phyloP scores from a whole-genome alignment of 2,113 vertebrate genomes.

The Tachycineta bicolor region DNA sequence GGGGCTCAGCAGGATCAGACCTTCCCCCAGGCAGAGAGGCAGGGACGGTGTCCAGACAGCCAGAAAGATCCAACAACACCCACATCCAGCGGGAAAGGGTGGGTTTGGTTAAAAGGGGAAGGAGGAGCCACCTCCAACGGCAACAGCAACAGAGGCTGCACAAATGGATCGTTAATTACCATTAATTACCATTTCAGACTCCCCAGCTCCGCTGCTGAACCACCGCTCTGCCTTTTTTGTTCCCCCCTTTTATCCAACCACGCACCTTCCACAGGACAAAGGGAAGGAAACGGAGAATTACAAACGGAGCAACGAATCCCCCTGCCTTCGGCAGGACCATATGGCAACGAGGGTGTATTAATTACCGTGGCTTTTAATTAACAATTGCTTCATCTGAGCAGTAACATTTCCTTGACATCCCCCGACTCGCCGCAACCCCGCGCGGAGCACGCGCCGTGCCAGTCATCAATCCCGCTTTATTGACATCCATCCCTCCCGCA shows the following conservation, averaged over 20 bases:
- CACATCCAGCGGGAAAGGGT: background rate
- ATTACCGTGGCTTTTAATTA: slow-evolving; percentile 81
- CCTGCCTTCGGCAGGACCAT: slow-evolving; percentile 68
- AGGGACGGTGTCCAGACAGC: background rate
- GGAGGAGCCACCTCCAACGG: slow-evolving; percentile 7
- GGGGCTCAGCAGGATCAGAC: background rate
- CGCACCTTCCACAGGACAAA: slow-evolving; percentile 30
- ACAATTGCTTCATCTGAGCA: slow-evolving; percentile 74
- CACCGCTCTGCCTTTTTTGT: background rate
- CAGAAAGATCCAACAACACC: background rate
- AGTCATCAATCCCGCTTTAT: slow-evolving; percentile 79
- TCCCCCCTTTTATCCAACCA: background rate
- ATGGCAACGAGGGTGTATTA: slow-evolving; percentile 72
- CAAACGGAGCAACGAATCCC: slow-evolving; percentile 33
- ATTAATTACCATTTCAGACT: slow-evolving; percentile 12
- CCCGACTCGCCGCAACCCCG: slow-evolving; percentile 59
- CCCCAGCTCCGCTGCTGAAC: background rate
- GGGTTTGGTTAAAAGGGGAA: background rate
- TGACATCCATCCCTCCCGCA: slow-evolving; percentile 68
- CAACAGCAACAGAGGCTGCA: background rate
- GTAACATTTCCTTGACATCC: slow-evolving; percentile 73
- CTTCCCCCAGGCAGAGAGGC: background rate
- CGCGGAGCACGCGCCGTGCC: slow-evolving; percentile 30
- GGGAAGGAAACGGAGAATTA: background rate
- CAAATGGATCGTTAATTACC: background rate